Percentiles rank a stretch among this genome's conserved stretches.
Evolutionary conservation across 2,113 vertebrate genomes (phyloP).

Genomic region (Calypte anna): DNA sequence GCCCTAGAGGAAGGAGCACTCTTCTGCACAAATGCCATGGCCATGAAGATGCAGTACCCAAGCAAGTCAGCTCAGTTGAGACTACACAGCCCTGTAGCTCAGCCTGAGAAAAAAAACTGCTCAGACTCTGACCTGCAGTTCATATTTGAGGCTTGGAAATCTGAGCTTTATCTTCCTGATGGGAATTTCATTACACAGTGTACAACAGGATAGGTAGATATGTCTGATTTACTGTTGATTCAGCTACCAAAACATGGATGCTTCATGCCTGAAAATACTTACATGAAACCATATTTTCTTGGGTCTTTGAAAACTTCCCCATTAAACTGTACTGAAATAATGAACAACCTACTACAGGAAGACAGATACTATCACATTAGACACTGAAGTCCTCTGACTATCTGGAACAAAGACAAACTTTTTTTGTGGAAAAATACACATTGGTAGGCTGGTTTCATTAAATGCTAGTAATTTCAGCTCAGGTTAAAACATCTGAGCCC

Average conservation of each 20-base stretch:
- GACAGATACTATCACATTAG: background rate
- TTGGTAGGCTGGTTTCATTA: slow-evolving; percentile 46
- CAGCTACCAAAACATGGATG: background rate
- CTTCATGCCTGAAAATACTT: background rate
- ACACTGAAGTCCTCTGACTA: background rate
- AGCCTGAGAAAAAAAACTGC: background rate
- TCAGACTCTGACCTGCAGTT: background rate
- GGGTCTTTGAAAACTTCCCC: background rate
- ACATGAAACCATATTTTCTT: background rate
- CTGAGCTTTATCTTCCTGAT: background rate
- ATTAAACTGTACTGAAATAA: background rate
- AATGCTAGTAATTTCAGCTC: slow-evolving; percentile 65
- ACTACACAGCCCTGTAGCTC: background rate
- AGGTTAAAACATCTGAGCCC: slow-evolving; percentile 61
- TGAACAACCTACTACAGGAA: background rate
- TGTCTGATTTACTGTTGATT: background rate
- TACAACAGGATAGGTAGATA: background rate
- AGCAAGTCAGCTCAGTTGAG: background rate
- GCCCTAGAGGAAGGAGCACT: background rate
- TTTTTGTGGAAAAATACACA: slow-evolving; percentile 30
- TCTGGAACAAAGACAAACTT: background rate
- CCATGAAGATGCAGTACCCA: background rate
- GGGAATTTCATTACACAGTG: background rate
- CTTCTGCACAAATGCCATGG: background rate
- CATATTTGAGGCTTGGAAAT: background rate